phyloP scores from a whole-genome alignment of 2,113 vertebrate species.

The Peromyscus maniculatus region DNA sequence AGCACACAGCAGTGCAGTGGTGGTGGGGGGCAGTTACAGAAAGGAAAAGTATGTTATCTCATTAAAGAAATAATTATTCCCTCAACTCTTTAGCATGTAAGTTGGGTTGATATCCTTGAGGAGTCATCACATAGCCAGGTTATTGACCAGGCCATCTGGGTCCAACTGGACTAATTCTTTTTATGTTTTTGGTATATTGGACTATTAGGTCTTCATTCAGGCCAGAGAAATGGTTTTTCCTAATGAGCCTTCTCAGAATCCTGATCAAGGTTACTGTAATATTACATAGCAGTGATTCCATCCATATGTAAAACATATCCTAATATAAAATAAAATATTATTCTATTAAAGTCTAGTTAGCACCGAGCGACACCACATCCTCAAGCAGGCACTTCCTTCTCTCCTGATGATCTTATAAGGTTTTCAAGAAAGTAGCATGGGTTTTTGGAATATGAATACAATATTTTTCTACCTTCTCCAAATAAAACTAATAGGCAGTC shows the following conservation, averaged over 20 bases:
- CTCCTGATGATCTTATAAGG: neutral
- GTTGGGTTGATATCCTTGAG: neutral
- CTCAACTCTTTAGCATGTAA: neutral
- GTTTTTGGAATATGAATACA: neutral
- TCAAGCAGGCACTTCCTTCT: neutral
- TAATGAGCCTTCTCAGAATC: neutral
- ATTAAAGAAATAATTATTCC: neutral
- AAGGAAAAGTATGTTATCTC: neutral
- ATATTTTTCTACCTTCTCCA: neutral
- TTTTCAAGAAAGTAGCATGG: neutral
- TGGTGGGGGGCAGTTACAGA: neutral
- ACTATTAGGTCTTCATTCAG: neutral
- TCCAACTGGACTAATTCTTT: neutral
- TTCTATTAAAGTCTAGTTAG: neutral
- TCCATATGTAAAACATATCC: neutral
- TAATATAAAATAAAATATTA: slow-evolving; percentile 1
- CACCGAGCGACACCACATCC: neutral
- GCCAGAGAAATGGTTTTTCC: neutral
- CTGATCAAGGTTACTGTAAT: neutral
- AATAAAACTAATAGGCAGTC: neutral
- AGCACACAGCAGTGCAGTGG: no score
- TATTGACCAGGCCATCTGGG: neutral
- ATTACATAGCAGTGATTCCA: neutral
- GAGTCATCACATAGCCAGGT: neutral
- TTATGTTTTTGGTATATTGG: neutral